Base-by-base conservation (phyloP, 2,888 invertebrate species). In the Catocala sponsa region DNA sequence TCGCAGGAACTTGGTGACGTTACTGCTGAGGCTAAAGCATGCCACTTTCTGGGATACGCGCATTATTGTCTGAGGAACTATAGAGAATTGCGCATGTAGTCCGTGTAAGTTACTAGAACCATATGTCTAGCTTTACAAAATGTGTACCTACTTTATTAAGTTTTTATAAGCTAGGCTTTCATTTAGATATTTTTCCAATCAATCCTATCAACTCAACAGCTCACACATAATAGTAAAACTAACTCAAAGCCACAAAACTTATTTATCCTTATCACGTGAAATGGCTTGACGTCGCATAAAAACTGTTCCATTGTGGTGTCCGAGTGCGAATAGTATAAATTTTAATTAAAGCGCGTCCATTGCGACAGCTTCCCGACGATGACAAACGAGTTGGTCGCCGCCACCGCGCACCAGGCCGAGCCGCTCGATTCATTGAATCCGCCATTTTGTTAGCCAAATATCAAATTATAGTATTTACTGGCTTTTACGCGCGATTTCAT, bases 21-120 rank as follows among this genome's bases (percentile, higher is more conserved):
- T 4, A 98, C 98, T 64, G 98, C 98, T 0, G 99, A 99, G 89
- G 98, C 98, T 0, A 98, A 98, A 84, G 99, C 99, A 0, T 99
- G 99, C 80, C 99, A 99, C 86, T 98, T 99, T 85, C 91, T 98
- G 2, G 99, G 99, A 50, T 99, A 98, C 84, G 99, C 98, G 0
- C 99, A 99, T 94, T 99, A 98, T 84, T 98, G 98, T 78, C 95
- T 99, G 58, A 98, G 98, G 25, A 98, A 99, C 91, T 99, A 2
- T 4, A 2, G 1, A 25, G 25, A 25, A 25, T 25, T 25, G 25
- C 4, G 25, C 25, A 25, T 25, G 4, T 25, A 25, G 25, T 25
- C 25, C 4, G 25, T 25, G 1, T 25, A 25, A 25, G 2, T 25
- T 25, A 25, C 25, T 25, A 2, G 25, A 25, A 25, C 25, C 25